A percentile compares a stretch with the other conserved stretches of the same genome.
Evolutionary conservation across 1,140 invertebrate genomes (phyloP).

Genomic region (Latrodectus geometricus): DNA sequence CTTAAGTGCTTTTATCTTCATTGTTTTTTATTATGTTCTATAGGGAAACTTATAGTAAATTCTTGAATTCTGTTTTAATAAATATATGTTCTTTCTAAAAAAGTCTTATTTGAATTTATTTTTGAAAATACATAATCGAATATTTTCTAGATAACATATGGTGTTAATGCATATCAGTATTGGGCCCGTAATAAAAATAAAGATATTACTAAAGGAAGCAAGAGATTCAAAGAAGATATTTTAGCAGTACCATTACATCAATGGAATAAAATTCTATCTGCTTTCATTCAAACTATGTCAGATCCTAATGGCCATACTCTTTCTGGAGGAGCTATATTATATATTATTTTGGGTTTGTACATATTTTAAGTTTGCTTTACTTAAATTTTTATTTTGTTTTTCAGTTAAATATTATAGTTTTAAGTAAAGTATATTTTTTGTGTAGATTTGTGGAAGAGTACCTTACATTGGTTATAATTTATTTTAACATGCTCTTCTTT

Average conservation of each 20-base stretch:
- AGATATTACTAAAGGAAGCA: background rate
- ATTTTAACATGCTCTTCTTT: too few species aligned
- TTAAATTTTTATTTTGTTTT: too few species aligned
- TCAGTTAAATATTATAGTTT: too few species aligned
- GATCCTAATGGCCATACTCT: background rate
- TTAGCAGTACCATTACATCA: background rate
- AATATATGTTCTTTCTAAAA: background rate
- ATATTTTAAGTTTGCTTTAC: background rate
- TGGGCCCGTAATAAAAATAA: background rate
- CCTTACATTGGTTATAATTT: too few species aligned
- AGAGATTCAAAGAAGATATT: background rate
- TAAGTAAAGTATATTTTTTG: too few species aligned
- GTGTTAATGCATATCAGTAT: background rate
- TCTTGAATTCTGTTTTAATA: too few species aligned
- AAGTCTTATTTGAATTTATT: background rate
- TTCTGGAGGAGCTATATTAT: background rate
- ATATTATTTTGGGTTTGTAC: background rate
- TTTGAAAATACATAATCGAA: background rate
- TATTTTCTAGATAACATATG: background rate
- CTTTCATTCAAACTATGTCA: background rate
- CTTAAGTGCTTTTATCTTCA: too few species aligned
- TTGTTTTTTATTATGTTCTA: too few species aligned
- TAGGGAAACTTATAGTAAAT: too few species aligned
- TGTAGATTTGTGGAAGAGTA: too few species aligned
- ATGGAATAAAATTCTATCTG: background rate